Evolutionary conservation across 2,113 vertebrate species (phyloP).

Genomic region (Brachyhypopomus gauderio): DNA sequence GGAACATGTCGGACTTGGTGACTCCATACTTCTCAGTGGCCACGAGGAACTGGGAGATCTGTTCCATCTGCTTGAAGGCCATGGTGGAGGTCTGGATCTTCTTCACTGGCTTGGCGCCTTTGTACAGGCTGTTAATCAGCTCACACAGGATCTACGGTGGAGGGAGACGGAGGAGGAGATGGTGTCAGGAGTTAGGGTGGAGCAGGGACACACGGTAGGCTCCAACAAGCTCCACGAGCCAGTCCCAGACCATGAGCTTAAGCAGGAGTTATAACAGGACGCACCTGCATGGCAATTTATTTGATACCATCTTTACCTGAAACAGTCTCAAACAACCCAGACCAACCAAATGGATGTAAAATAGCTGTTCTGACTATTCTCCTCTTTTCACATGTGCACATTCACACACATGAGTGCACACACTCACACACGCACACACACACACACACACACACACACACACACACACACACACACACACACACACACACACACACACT

Average conservation of each 20-base stretch:
- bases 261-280: too few species aligned
- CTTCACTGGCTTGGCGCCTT: conserved; percentile 78
- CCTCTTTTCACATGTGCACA: not conserved
- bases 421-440: not conserved
- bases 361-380: too few species aligned
- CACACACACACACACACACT: not conserved
- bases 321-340: too few species aligned
- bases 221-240: too few species aligned
- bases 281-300: too few species aligned
- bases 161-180: not conserved
- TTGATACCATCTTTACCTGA: too few species aligned
- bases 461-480: conserved; percentile 3
- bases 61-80: conserved; percentile 99
- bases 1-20: conserved; percentile 90
- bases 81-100: conserved; percentile 80
- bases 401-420: not conserved
- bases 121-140: conserved; percentile 88
- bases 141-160: conserved; percentile 81
- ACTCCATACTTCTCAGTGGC: conserved; percentile 88
- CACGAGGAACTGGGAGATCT: conserved; percentile 89
- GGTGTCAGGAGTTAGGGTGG: conserved; percentile 9
- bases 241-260: too few species aligned
- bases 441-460: conserved; percentile 15
- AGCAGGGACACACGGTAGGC: not conserved
- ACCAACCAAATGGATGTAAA: too few species aligned